A percentile compares a stretch with the other conserved stretches of the same genome.
Conservation (phyloP, 2,113 vertebrate genomes). For the Pteruthius melanotis region DNA sequence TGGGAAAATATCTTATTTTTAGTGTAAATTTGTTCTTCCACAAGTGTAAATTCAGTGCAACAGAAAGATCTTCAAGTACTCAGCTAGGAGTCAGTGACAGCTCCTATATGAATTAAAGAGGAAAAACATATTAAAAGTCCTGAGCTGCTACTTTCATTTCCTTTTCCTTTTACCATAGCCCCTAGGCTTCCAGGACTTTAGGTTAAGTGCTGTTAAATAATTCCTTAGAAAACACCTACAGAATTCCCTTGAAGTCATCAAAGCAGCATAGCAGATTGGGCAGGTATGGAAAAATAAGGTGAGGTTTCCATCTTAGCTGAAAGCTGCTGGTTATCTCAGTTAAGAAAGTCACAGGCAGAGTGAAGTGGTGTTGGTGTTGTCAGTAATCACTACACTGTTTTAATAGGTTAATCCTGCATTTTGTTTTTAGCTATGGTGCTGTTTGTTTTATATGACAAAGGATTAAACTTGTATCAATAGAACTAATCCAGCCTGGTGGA, state of each 20-base stretch:
- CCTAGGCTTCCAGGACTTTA: neutral
- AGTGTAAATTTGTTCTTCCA: neutral
- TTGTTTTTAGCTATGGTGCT: neutral
- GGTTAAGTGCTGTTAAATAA: neutral
- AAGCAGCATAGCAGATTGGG: neutral
- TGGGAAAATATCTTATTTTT: neutral
- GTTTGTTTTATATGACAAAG: neutral
- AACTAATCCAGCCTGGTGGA: neutral
- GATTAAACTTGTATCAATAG: neutral
- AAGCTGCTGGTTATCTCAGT: neutral
- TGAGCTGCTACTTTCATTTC: neutral
- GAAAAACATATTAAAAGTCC: neutral
- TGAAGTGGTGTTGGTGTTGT: neutral
- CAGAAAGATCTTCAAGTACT: neutral
- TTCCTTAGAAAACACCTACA: neutral
- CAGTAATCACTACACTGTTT: neutral
- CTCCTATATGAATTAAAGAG: neutral
- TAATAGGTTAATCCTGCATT: neutral
- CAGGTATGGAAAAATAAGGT: neutral
- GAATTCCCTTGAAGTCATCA: neutral
- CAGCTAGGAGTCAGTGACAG: neutral
- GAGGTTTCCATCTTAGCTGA: neutral
- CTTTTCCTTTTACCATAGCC: neutral
- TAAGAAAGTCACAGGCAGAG: neutral
- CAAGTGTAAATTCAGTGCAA: neutral